Evolutionary conservation across 2,113 vertebrate genomes (phyloP).

Genomic region (Gobius niger): DNA sequence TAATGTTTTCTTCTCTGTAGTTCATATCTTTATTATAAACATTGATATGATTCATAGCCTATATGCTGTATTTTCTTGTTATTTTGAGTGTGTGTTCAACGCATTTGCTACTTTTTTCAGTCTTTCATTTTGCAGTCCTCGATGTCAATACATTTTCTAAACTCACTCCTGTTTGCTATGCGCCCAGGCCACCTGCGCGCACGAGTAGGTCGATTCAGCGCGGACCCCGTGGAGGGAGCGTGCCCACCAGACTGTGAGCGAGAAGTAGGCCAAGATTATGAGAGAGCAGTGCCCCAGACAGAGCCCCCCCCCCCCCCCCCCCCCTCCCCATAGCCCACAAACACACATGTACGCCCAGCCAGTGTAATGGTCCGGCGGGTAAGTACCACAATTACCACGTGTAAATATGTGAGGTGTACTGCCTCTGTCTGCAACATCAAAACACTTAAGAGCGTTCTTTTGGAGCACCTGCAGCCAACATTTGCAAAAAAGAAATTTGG

Average conservation of each 20-base stretch:
- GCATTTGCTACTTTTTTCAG: no score
- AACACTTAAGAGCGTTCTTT: slow-evolving; percentile 12
- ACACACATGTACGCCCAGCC: background rate
- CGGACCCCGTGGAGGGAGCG: slow-evolving; percentile 7
- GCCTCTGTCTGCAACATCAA: slow-evolving; percentile 18
- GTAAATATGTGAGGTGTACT: slow-evolving; percentile 21
- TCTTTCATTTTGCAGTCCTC: no score
- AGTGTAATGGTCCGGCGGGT: background rate
- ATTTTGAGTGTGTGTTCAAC: no score
- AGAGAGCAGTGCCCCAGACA: slow-evolving; percentile 1
- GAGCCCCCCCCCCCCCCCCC: background rate
- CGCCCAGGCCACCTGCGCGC: slow-evolving; percentile 36
- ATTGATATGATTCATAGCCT: no score
- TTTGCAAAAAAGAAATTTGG: background rate
- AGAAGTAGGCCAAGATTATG: slow-evolving; percentile 15
- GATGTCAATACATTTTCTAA: no score
- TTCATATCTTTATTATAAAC: no score
- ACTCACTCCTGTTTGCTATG: slow-evolving; percentile 30
- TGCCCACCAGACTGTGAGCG: slow-evolving; percentile 10
- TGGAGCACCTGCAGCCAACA: slow-evolving; percentile 38
- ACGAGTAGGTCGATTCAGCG: background rate
- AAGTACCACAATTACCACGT: slow-evolving; percentile 34
- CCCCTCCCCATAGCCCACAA: slow-evolving; percentile 7
- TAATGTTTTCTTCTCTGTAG: no score
- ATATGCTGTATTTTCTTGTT: no score